Base-by-base conservation (phyloP, 2,797 vertebrate genomes). In the Bradypodion pumilum region DNA sequence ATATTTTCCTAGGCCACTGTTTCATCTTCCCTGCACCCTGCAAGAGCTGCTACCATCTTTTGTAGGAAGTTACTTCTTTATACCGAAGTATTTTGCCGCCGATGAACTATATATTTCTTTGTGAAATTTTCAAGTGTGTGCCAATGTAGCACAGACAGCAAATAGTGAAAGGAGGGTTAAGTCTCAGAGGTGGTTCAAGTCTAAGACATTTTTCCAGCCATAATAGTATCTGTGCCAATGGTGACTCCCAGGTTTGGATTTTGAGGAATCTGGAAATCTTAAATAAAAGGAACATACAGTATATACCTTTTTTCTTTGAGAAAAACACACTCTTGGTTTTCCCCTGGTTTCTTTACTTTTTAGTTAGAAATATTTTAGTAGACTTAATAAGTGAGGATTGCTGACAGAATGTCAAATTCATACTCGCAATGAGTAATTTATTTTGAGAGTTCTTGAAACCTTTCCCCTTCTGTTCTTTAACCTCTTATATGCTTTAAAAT, bases 391-490 rank as follows among this genome's bases (percentile, higher is more conserved):
- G n/a, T 81, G 65, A 80, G 29, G 7, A 0, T 0, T 23, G 25
- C 21, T 73, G 80, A 86, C 78, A 73, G 80, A 83, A 10, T 66
- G 75, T 76, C 88, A 49, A 29, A 78, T 88, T 86, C 70, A 72
- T 4, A 2, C n/a, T 0, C 1, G 70, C 63, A 42, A 4, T 1
- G n/a, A 81, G 7, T 78, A 82, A 81, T 89, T 83, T 80, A 73
- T 77, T 78, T 74, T 85, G 35, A 16, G 74, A 68, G 35, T 49
- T 77, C 62, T 78, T 23, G 12, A 82, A 74, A 84, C 66, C 44
- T 0, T 19, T 70, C 44, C 19, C 74, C 70, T 75, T 80, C 63
- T 74, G 35, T 63, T 74, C 72, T 70, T 85, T 68, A 27, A 56
- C 27, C 1, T 84, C 12, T 3, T 80, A 0, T 3, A 56, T 82